A percentile compares a stretch with the other conserved stretches of the same genome.
These are phyloP conservation scores for Pristiophorus japonicus DNA, from an alignment of 2,113 vertebrate genomes.

Conservation along the genomic window DNA sequence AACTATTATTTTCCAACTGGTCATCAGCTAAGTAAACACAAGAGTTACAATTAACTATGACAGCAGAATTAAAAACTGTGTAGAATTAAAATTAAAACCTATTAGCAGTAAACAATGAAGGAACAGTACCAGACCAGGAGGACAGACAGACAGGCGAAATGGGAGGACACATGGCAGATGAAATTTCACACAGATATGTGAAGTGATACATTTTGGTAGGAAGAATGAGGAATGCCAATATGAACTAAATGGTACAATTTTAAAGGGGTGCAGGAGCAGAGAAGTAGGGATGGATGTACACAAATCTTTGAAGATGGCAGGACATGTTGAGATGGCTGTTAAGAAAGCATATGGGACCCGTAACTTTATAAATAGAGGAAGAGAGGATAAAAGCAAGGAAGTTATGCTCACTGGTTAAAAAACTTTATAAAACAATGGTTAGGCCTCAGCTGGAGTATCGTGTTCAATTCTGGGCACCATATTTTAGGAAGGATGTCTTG, in stretches of 20 bases:
- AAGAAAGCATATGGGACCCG: background rate
- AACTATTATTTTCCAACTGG: background rate
- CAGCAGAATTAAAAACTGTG: background rate
- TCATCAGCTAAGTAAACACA: background rate
- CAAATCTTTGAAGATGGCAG: background rate
- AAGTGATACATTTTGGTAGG: background rate
- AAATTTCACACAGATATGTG: background rate
- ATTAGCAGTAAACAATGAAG: background rate
- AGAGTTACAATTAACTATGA: background rate
- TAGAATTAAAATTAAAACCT: background rate
- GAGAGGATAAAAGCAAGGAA: background rate
- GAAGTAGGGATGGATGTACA: background rate
- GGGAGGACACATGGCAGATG: too few relatives aligned
- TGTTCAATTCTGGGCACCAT: background rate
- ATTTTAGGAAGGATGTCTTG: background rate
- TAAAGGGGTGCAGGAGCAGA: background rate
- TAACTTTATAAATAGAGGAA: background rate
- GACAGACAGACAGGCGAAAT: background rate
- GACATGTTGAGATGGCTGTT: background rate
- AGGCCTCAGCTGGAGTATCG: background rate
- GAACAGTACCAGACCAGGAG: background rate
- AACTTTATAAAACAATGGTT: background rate
- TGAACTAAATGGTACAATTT: background rate
- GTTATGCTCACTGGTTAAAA: background rate
- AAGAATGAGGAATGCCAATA: background rate